Evolutionary conservation across 2,113 vertebrate species (phyloP).

Genomic region (Rhadina sibilatrix): DNA sequence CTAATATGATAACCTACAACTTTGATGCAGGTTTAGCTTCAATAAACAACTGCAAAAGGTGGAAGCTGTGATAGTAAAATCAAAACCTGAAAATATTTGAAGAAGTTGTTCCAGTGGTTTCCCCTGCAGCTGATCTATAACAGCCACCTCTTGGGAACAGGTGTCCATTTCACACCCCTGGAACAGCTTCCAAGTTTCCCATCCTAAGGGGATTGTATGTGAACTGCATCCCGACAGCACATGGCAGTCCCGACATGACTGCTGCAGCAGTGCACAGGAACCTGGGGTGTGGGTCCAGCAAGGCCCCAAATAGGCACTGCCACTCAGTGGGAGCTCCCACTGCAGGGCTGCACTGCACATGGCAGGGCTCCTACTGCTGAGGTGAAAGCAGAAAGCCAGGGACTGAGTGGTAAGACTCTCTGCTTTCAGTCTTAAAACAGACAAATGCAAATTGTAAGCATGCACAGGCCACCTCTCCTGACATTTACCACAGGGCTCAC

Average conservation of each 20-base stretch:
- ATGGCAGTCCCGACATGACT: rapidly evolving
- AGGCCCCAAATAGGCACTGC: rapidly evolving
- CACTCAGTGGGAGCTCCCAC: background rate
- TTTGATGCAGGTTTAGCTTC: background rate
- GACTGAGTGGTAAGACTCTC: rapidly evolving
- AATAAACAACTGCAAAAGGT: background rate
- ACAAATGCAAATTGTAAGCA: background rate
- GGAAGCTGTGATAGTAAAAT: background rate
- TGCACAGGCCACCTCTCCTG: background rate
- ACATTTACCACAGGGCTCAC: background rate
- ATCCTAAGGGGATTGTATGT: background rate
- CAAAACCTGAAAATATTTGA: background rate
- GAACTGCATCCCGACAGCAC: rapidly evolving
- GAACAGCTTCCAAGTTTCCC: background rate
- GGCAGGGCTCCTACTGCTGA: background rate
- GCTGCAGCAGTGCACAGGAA: background rate
- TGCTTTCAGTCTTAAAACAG: background rate
- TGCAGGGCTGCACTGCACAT: rapidly evolving
- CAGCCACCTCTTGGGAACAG: background rate
- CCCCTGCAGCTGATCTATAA: background rate
- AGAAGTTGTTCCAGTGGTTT: background rate
- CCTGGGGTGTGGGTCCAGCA: rapidly evolving
- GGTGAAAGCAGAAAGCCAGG: background rate
- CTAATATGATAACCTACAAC: background rate
- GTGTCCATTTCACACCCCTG: background rate